A percentile compares a stretch with the other conserved stretches of the same genome.
Conservation (phyloP, 2,888 invertebrate species). For the Neoascia interrupta region DNA sequence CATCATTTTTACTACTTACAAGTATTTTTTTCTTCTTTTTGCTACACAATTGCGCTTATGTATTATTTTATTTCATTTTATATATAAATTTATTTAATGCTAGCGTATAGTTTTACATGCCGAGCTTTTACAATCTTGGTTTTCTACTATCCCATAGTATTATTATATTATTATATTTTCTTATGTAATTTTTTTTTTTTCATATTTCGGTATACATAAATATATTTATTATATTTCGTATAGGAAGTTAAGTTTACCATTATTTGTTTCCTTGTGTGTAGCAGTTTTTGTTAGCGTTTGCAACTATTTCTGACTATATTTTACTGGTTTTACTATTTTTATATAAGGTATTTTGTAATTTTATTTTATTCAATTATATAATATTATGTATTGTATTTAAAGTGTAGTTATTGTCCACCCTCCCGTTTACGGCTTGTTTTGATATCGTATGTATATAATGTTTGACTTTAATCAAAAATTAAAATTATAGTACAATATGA, state of each 20-base stretch:
- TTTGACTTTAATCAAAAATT: conserved; percentile 51
- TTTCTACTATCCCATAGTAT: too few species aligned
- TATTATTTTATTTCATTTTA: conserved; percentile 33
- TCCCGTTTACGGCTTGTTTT: conserved; percentile 74
- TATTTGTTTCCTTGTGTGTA: conserved; percentile 43
- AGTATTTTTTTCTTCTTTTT: neutral
- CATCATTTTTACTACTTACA: conserved; percentile 32
- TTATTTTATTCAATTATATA: too few species aligned
- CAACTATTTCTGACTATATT: conserved; percentile 34
- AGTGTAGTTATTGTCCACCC: conserved; percentile 79
- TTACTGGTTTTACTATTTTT: conserved; percentile 4
- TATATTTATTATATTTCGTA: conserved; percentile 48
- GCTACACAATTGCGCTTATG: conserved; percentile 36
- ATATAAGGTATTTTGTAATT: conserved; percentile 30
- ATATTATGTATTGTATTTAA: conserved; percentile 70
- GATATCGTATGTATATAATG: conserved; percentile 57
- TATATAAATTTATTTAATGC: too few species aligned
- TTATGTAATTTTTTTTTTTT: conserved; percentile 45
- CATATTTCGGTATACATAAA: conserved; percentile 69
- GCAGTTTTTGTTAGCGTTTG: conserved; percentile 63
- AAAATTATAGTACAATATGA: conserved; percentile 55
- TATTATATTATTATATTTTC: too few species aligned
- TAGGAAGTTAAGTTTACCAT: conserved; percentile 55
- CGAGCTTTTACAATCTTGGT: conserved; percentile 65
- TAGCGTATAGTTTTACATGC: too few species aligned